Evolutionary conservation across 1,140 invertebrate species (phyloP), one percentile per base, ranked within the genome.

Genomic region (Aphelenchoides fujianensis): DNA sequence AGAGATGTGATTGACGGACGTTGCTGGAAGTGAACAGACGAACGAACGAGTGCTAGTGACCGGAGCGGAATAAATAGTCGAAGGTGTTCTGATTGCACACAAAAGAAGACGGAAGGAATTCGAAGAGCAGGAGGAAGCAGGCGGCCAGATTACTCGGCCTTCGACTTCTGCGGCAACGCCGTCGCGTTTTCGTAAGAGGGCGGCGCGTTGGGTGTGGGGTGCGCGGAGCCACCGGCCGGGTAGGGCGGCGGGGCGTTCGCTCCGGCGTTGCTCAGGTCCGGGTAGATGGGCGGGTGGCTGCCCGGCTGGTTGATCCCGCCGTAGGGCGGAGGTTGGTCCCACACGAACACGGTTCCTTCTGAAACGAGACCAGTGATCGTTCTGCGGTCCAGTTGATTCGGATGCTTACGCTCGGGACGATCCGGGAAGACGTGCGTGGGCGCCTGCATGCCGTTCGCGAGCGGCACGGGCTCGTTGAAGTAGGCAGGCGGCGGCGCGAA

Each of bases 301-400:
- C 34, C 5, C 48, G 64, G 52, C 31, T 37, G 69, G 19, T 64
- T 69, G 59, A 79, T 79, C 3, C 77, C 77, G 0, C 57, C 23
- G 48, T 79, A 79, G 5, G 77, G 77, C 35, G 77, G 77, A 12
- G 77, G 77, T 27, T 74, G 75, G 12, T 79, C 77, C 66, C 69
- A 79, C 36, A 79, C 77, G 16, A 59, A 79, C 34, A 80, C 74
- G 57, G 35, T 79, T 31, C 70, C 72, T 31, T 75, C 77, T 79
- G 32, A 63, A 69, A 63, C 27, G 30, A 2, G 35, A 76, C 23
- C 16, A 36, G 12, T 59, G 12, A 48, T 12, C 12, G 41, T 48
- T 48, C n/a, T n/a, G 0, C 31, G n/a, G 7, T n/a, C 63, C 1
- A 35, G n/a, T 66, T 12, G n/a, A 66, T 0, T 66, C 1, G 0